Conservation (phyloP, 1,140 invertebrate species). For the Eufriesea mexicana region DNA sequence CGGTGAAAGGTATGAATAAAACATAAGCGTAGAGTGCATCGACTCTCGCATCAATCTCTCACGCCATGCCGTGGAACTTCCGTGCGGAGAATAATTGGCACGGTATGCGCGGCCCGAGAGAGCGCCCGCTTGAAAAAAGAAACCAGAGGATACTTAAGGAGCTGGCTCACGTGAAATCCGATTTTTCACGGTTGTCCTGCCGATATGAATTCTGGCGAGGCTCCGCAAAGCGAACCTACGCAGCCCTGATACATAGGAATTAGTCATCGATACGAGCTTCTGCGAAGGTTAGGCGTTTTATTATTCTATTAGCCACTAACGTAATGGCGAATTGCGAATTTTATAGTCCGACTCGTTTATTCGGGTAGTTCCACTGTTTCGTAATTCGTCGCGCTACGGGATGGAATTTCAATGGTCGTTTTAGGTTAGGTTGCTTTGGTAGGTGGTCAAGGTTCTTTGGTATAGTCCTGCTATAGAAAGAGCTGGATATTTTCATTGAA, state of each 20-base stretch:
- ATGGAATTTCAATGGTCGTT: background rate
- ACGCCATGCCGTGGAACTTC: constrained; percentile 57
- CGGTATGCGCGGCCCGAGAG: constrained; percentile 43
- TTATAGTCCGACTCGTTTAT: background rate
- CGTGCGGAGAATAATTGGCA: constrained; percentile 58
- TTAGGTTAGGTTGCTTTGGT: background rate
- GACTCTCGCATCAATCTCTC: constrained; percentile 60
- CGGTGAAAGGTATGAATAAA: constrained; percentile 65
- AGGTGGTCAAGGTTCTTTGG: no score
- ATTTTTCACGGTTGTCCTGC: background rate
- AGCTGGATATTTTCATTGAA: no score
- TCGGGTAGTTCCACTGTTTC: background rate
- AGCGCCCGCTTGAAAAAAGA: background rate
- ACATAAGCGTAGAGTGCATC: constrained; percentile 55
- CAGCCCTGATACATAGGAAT: background rate
- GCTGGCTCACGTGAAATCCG: constrained; percentile 15
- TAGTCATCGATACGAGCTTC: background rate
- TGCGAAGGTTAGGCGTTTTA: background rate
- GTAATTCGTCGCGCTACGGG: background rate
- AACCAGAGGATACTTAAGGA: background rate
- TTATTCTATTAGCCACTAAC: background rate
- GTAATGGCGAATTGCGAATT: background rate
- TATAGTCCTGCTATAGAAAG: no score
- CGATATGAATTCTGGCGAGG: background rate
- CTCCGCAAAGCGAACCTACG: background rate